phyloP scores from a whole-genome alignment of 2,797 vertebrate species.

The Cheirogaleus major region DNA sequence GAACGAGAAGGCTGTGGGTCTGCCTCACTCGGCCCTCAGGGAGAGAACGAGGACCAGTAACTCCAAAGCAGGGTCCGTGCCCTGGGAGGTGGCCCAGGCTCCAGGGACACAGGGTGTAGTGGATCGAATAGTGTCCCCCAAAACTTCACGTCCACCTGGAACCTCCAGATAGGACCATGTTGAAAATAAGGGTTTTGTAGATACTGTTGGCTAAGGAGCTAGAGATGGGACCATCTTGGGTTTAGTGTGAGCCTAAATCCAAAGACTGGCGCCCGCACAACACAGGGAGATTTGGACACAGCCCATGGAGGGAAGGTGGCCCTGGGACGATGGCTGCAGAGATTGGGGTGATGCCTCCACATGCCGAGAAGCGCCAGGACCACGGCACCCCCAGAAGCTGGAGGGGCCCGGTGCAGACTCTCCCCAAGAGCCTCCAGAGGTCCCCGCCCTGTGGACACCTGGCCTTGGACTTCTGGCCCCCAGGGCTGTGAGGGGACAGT shows the following conservation, averaged over 20 bases:
- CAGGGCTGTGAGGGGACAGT: background rate
- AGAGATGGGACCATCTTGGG: background rate
- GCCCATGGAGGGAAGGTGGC: background rate
- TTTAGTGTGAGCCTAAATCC: background rate
- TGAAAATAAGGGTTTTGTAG: background rate
- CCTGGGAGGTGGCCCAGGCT: background rate
- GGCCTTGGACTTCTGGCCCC: background rate
- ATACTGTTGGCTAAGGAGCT: background rate
- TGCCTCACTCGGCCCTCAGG: background rate
- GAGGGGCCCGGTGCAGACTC: background rate
- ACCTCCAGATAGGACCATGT: background rate
- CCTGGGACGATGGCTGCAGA: background rate
- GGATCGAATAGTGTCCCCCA: background rate
- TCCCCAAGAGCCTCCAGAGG: background rate
- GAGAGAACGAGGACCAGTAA: background rate
- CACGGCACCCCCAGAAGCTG: too few species aligned
- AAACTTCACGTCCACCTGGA: background rate
- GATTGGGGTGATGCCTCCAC: background rate
- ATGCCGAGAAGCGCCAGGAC: background rate
- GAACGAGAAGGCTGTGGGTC: accelerated
- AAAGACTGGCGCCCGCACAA: background rate
- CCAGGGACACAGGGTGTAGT: background rate
- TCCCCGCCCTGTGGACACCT: too few species aligned
- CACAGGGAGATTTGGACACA: background rate
- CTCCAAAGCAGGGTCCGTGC: background rate